Conservation (phyloP, 2,113 vertebrate genomes). For the Microtus richardsoni region DNA sequence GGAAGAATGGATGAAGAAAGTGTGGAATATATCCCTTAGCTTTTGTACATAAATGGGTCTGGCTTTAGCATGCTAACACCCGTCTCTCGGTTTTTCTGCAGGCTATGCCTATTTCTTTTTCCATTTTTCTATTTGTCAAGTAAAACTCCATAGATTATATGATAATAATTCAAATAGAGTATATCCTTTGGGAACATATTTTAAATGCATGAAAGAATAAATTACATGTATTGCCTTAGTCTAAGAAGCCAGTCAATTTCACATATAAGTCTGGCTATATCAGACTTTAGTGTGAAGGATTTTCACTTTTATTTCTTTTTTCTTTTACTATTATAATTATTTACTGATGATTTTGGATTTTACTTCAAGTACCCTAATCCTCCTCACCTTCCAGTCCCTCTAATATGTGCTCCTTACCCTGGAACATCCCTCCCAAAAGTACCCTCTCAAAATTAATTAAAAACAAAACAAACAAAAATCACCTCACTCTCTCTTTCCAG, state of each 20-base stretch:
- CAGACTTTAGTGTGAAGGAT: background rate
- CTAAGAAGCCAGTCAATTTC: background rate
- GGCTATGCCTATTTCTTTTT: background rate
- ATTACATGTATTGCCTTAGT: background rate
- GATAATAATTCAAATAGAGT: background rate
- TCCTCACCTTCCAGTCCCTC: background rate
- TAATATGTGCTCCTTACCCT: background rate
- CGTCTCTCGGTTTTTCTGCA: background rate
- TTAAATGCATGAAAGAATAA: slow-evolving; percentile 12
- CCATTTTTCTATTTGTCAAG: background rate
- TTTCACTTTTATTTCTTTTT: background rate
- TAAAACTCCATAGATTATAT: background rate
- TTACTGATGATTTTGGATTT: background rate
- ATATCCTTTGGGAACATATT: slow-evolving; percentile 1
- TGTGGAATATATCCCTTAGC: background rate
- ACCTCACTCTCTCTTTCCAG: background rate
- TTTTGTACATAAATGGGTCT: background rate
- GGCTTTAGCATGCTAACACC: background rate
- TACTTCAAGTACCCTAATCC: background rate
- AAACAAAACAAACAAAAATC: background rate
- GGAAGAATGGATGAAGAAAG: no score
- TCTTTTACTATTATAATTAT: background rate
- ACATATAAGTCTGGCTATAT: background rate
- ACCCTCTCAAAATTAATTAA: background rate
- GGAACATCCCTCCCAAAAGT: background rate